phyloP scores from a whole-genome alignment of 2,113 vertebrate genomes.

The Leptobrachium leishanense region DNA sequence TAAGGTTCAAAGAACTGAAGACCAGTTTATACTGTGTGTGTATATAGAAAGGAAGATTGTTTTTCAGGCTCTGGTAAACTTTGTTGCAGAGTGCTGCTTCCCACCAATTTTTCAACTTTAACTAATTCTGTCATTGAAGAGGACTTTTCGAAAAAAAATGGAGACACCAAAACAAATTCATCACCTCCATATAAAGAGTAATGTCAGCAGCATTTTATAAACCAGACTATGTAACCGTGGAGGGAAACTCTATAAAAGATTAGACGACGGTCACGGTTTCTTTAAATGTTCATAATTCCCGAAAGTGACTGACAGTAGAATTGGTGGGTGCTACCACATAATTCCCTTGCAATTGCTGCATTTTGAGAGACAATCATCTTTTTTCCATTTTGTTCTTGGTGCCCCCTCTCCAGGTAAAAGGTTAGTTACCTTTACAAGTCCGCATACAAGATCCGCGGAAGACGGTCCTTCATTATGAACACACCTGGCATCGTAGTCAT shows the following conservation, averaged over 20 bases:
- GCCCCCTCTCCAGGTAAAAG: conserved; percentile 41
- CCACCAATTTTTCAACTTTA: neutral
- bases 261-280: conserved; percentile 20
- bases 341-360: conserved; percentile 41
- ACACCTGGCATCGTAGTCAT: conserved; percentile 56
- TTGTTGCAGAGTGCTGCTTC: too few species aligned
- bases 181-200: neutral
- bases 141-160: neutral
- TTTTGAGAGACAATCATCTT: conserved; percentile 40
- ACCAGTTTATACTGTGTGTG: too few species aligned
- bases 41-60: too few species aligned
- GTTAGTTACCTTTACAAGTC: conserved; percentile 38
- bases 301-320: conserved; percentile 41
- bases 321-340: conserved; percentile 44
- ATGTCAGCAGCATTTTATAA: conserved; percentile 17
- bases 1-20: too few species aligned
- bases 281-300: conserved; percentile 42
- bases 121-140: neutral
- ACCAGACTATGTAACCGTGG: conserved; percentile 15
- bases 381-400: conserved; percentile 38
- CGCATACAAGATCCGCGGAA: neutral
- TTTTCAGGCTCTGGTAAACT: too few species aligned
- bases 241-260: conserved; percentile 16
- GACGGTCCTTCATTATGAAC: conserved; percentile 37
- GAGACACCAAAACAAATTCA: neutral